phyloP scores from a whole-genome alignment of 2,113 vertebrate genomes.

The Electrona antarctica region DNA sequence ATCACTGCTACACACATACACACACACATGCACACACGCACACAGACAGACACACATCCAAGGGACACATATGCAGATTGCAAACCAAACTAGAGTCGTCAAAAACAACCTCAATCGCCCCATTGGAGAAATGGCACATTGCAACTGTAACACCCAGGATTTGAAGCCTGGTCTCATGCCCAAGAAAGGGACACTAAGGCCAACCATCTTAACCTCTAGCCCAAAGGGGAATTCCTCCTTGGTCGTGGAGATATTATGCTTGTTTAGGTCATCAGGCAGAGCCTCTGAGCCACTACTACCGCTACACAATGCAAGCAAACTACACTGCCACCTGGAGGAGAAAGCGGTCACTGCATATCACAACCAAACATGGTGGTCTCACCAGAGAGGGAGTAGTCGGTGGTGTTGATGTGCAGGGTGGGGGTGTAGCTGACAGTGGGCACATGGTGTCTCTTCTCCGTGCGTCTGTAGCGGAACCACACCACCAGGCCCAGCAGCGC shows the following conservation, averaged over 20 bases:
- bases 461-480: conserved; percentile 88
- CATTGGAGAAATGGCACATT: too few relatives aligned
- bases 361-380: conserved; percentile 34
- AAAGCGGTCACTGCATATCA: background rate
- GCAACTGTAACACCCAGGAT: too few relatives aligned
- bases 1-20: conserved; percentile 5
- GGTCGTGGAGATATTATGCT: too few relatives aligned
- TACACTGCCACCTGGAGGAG: background rate
- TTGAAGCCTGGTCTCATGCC: too few relatives aligned
- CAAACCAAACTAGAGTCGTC: too few relatives aligned
- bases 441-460: conserved; percentile 88
- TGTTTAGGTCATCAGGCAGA: too few relatives aligned
- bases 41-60: background rate
- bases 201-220: too few relatives aligned
- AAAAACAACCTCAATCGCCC: too few relatives aligned
- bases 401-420: conserved; percentile 88
- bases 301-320: too few relatives aligned
- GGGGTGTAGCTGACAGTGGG: conserved; percentile 91
- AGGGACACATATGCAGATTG: background rate
- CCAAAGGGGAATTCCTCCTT: too few relatives aligned
- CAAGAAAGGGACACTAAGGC: too few relatives aligned
- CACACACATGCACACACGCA: background rate
- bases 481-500: conserved; percentile 86
- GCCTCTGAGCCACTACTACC: too few relatives aligned
- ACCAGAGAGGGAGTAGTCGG: conserved; percentile 94